Conservation (phyloP, 2,888 invertebrate species). For the Listrodromus nycthemerus region DNA sequence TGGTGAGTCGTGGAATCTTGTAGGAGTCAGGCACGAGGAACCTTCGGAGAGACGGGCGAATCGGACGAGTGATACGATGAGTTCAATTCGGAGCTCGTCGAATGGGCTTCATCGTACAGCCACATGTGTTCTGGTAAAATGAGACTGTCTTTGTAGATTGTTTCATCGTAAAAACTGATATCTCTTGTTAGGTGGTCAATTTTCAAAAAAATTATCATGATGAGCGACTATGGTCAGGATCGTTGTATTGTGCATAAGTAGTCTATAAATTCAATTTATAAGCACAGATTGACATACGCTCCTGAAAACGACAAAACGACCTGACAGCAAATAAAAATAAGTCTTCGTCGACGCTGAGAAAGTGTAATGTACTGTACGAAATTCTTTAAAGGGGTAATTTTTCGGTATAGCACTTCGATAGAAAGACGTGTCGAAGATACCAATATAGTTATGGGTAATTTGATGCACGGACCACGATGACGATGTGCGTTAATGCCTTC, state of each 20-base stretch:
- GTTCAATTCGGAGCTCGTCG: neutral
- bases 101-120: neutral
- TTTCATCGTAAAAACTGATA: neutral
- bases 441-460: neutral
- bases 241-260: neutral
- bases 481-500: slow-evolving; percentile 38
- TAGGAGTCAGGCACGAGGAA: neutral
- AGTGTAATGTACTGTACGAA: too few relatives aligned
- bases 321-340: neutral
- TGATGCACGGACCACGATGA: neutral
- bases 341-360: neutral
- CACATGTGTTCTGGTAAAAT: neutral
- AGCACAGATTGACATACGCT: neutral
- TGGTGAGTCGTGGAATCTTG: neutral
- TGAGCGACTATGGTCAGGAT: neutral
- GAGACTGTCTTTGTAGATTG: neutral
- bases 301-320: neutral
- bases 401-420: neutral
- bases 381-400: neutral
- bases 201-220: neutral
- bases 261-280: neutral
- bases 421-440: neutral
- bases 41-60: neutral
- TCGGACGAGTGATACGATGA: neutral
- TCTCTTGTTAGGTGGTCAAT: neutral